phyloP scores from a whole-genome alignment of 2,113 vertebrate genomes.

The Chlorodrepanis virens region DNA sequence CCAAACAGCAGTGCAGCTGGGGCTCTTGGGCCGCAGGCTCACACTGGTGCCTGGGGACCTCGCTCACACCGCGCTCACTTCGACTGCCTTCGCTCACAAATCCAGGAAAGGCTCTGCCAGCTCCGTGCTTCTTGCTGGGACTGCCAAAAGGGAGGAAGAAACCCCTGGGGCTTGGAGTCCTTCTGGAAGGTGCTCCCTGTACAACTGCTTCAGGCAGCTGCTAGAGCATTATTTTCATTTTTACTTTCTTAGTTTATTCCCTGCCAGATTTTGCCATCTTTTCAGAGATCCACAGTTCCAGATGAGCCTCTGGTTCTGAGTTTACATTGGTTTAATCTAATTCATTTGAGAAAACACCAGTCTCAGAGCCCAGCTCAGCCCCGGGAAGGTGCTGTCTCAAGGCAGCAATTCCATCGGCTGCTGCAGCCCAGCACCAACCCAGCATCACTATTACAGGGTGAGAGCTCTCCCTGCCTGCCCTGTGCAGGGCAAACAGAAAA shows the following conservation, averaged over 20 bases:
- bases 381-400: background rate
- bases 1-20: rapidly evolving
- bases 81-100: background rate
- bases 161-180: background rate
- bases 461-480: background rate
- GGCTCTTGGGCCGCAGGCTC: background rate
- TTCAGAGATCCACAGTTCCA: background rate
- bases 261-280: background rate
- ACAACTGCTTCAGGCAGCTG: background rate
- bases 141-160: background rate
- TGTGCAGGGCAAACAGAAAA: background rate
- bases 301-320: background rate
- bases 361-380: background rate
- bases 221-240: background rate
- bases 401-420: background rate
- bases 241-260: background rate
- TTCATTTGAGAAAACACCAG: background rate
- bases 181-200: background rate
- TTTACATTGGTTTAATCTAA: background rate
- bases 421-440: background rate
- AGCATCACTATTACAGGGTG: background rate
- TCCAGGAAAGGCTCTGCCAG: too few relatives aligned
- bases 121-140: background rate
- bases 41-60: background rate
- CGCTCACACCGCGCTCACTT: rapidly evolving